Conservation (phyloP, 2,888 invertebrate species). For the Bruchidius siliquastri region DNA sequence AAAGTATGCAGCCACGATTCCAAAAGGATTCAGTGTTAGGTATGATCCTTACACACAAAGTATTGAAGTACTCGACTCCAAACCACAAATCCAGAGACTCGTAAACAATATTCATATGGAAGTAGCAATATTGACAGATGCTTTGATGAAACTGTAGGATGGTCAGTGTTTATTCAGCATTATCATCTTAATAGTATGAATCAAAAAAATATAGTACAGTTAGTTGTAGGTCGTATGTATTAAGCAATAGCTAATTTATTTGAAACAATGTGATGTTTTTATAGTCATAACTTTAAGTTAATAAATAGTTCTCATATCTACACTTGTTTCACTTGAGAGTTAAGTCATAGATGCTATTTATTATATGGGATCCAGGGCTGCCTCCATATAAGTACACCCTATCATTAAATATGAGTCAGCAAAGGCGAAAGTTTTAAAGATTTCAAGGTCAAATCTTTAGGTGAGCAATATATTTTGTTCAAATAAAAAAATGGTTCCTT, state of each 20-base stretch:
- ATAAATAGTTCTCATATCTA: not conserved
- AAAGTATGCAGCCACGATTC: constrained; percentile 88
- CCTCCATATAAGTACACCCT: too few species aligned
- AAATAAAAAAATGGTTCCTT: too few species aligned
- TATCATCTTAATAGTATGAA: too few species aligned
- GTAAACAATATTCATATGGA: constrained; percentile 76
- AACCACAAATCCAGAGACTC: constrained; percentile 80
- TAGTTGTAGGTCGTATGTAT: not conserved
- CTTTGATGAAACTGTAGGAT: constrained; percentile 64
- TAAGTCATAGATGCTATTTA: too few species aligned
- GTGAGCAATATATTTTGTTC: too few species aligned
- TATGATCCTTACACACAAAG: constrained; percentile 96
- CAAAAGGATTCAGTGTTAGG: constrained; percentile 85
- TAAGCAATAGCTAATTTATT: not conserved
- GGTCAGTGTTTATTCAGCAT: too few species aligned
- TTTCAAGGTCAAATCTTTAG: too few species aligned
- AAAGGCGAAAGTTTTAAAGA: too few species aligned
- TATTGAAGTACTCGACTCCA: constrained; percentile 89
- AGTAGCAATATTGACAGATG: constrained; percentile 72
- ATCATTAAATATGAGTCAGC: too few species aligned
- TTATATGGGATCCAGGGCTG: too few species aligned
- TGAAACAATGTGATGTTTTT: not conserved
- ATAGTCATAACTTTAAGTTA: not conserved
- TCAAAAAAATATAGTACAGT: not conserved
- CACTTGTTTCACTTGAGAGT: too few species aligned